Evolutionary conservation across 2,797 vertebrate species (phyloP), one percentile per base, ranked within the genome.

Genomic region (Epinephelus coioides): DNA sequence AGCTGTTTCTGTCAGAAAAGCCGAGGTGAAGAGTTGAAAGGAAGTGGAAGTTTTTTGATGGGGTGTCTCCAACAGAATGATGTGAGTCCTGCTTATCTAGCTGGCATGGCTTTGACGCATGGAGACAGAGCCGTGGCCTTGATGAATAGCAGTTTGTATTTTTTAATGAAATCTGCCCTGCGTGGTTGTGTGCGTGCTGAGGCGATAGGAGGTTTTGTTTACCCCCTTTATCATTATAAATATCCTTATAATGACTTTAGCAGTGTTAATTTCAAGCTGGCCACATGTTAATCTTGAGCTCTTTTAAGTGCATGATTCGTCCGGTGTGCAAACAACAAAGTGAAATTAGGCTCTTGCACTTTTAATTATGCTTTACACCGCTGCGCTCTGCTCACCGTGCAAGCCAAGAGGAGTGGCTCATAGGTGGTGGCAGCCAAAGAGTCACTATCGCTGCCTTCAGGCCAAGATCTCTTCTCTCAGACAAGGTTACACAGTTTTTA

Each of bases 1-100:
- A 82, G 84, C 76, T 40, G 12, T 46, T 69, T 40, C 55, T 61
- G 46, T 74, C 62, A 66, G 50, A 86, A 74, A 73, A 14, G 46
- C 57, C 23, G 63, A 73, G 60, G 76, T 77, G 79, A 83, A 72
- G 49, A 69, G 80, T 76, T 76, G 74, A 87, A 84, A 78, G 62
- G 62, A 76, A 66, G 51, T 44, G 51, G 40, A 66, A 75, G 19
- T 83, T 78, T 73, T 47, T 62, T 68, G 25, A 63, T 77, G 67
- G 27, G 18, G 5, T 65, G 68, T 59, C 49, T 69, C 46, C 56
- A 60, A 10, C 73, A 21, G 47, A n/a, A 0, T 34, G 66, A 78
- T 69, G 46, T 4, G 54, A 78, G 81, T 78, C 44, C 61, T 54
- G 56, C 75, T 83, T 56, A 57, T 85, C 51, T 21, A 9, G 64